Evolutionary conservation across 2,113 vertebrate species (phyloP).

Genomic region (Heliornis fulica): DNA sequence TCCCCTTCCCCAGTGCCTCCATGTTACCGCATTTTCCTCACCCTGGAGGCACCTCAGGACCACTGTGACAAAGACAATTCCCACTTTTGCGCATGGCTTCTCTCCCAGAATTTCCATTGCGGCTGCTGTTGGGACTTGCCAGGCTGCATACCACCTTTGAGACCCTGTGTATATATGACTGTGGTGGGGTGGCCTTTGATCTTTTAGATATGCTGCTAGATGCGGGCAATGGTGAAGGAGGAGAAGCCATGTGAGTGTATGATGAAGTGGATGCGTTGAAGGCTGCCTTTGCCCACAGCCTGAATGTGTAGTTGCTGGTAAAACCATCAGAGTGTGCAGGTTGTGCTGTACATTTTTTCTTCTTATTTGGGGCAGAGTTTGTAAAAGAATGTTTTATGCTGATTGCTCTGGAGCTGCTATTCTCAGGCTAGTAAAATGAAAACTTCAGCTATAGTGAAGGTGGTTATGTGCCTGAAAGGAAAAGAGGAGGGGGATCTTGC

Average conservation of each 20-base stretch:
- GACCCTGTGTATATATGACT: not conserved
- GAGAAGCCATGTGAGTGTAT: not conserved
- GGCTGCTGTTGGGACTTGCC: not conserved
- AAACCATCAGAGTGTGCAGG: not conserved
- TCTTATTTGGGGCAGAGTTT: not conserved
- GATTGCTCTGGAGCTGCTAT: not conserved
- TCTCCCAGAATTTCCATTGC: not conserved
- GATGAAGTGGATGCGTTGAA: not conserved
- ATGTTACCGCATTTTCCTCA: not conserved
- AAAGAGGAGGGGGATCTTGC: fast-evolving
- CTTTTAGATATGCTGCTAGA: not conserved
- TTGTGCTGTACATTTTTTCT: not conserved
- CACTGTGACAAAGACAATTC: not conserved
- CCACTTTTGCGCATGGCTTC: not conserved
- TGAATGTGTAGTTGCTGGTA: not conserved
- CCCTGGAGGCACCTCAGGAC: not conserved
- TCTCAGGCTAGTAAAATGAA: not conserved
- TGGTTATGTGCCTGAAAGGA: not conserved
- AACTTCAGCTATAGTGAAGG: not conserved
- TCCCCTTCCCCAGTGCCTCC: not conserved
- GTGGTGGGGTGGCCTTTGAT: not conserved
- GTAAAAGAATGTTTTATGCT: not conserved
- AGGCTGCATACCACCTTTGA: not conserved
- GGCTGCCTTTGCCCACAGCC: not conserved
- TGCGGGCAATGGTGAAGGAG: not conserved